Percentiles rank a stretch among this genome's conserved stretches.
phyloP scores from a whole-genome alignment of 2,797 vertebrate species.

The Typhlichthys eigenmanni region DNA sequence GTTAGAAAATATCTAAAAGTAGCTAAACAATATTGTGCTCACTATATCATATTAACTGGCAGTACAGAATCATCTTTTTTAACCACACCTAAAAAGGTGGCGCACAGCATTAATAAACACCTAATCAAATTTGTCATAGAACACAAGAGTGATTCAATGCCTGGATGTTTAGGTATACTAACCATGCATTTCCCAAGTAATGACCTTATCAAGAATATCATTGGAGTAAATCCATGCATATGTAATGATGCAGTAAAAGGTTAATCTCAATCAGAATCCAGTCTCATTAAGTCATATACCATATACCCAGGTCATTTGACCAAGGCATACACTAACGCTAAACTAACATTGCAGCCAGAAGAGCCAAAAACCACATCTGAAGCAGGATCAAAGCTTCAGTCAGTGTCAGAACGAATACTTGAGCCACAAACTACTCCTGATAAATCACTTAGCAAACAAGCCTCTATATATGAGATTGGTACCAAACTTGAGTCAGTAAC shows the following conservation, averaged over 20 bases:
- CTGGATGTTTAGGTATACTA: slow-evolving; percentile 51
- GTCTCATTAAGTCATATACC: not conserved
- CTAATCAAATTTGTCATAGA: slow-evolving; percentile 16
- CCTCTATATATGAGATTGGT: not conserved
- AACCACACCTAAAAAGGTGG: not conserved
- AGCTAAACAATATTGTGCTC: slow-evolving; percentile 23
- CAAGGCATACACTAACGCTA: too few relatives aligned
- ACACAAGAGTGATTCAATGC: not conserved
- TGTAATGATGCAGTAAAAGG: slow-evolving; percentile 18
- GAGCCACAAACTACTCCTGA: not conserved
- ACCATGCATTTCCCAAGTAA: slow-evolving; percentile 49
- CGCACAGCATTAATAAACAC: slow-evolving; percentile 26
- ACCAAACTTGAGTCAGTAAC: not conserved
- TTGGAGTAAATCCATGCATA: slow-evolving; percentile 28
- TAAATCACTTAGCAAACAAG: not conserved
- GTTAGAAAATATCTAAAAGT: slow-evolving; percentile 2
- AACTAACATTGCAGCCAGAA: not conserved
- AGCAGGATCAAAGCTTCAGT: not conserved
- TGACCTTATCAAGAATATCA: slow-evolving; percentile 38
- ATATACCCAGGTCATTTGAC: not conserved
- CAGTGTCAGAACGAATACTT: not conserved
- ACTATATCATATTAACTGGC: slow-evolving; percentile 36
- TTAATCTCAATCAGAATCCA: not conserved
- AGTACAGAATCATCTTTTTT: not conserved
- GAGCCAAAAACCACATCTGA: not conserved